Evolutionary conservation across 2,113 vertebrate species (phyloP).

Genomic region (Apaloderma vittatum): DNA sequence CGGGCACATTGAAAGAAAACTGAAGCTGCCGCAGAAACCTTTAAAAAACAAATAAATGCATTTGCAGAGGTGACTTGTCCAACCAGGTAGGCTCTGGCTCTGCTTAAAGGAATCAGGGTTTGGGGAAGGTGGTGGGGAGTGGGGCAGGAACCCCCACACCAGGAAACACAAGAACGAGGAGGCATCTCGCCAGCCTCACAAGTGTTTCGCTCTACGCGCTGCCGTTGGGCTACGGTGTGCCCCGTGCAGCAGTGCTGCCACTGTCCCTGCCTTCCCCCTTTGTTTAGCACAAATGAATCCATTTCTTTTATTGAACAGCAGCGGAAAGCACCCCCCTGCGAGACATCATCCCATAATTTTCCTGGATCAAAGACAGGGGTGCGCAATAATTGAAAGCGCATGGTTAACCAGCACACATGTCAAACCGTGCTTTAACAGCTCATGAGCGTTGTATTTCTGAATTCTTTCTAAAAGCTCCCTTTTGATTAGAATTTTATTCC

Average conservation of each 20-base stretch:
- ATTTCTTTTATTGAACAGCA: not conserved
- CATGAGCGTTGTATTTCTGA: rapidly evolving
- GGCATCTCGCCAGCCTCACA: rapidly evolving
- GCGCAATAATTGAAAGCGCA: not conserved
- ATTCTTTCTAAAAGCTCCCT: not conserved
- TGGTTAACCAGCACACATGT: not conserved
- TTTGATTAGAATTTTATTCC: not conserved
- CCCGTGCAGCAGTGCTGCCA: not conserved
- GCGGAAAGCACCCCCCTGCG: not conserved
- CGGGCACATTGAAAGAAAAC: not conserved
- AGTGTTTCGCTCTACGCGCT: rapidly evolving
- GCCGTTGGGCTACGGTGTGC: rapidly evolving
- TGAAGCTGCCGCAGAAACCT: rapidly evolving
- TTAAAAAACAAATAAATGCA: rapidly evolving
- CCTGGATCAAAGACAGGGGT: not conserved
- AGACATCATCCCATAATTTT: not conserved
- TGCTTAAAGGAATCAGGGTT: not conserved
- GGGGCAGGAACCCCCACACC: constrained; percentile 53
- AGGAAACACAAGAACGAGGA: constrained; percentile 49
- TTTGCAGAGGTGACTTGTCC: not conserved
- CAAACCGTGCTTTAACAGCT: not conserved
- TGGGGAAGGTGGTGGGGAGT: not conserved
- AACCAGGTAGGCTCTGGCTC: not conserved
- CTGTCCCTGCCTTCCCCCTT: not conserved
- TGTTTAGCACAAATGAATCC: not conserved